These are phyloP conservation scores for Drosophila paracracens DNA, from an alignment of 2,888 invertebrate genomes.

Conservation along the genomic window DNA sequence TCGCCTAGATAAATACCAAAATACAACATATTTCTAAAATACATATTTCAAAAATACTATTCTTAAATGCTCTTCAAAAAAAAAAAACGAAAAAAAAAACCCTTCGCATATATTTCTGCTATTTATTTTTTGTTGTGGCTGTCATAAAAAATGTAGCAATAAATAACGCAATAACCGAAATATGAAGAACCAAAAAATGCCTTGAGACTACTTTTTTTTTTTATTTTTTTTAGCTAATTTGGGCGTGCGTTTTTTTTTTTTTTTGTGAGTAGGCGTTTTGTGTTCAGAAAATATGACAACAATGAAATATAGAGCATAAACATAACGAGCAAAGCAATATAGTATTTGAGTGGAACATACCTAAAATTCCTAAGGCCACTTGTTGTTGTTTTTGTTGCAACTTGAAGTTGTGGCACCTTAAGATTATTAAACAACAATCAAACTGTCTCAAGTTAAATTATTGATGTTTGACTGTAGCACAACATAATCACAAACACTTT, in stretches of 20 bases:
- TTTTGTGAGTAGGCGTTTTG: slow-evolving; percentile 46
- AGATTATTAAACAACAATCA: not conserved
- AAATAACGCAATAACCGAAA: slow-evolving; percentile 61
- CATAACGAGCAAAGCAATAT: slow-evolving; percentile 10
- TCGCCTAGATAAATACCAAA: slow-evolving; percentile 47
- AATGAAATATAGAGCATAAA: slow-evolving; percentile 53
- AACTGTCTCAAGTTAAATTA: not conserved
- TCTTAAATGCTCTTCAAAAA: slow-evolving; percentile 20
- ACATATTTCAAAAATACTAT: slow-evolving; percentile 13
- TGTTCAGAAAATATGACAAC: slow-evolving; percentile 60
- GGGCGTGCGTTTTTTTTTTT: slow-evolving; percentile 25
- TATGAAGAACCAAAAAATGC: slow-evolving; percentile 18
- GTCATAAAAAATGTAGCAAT: slow-evolving; percentile 78
- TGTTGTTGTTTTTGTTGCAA: slow-evolving; percentile 19
- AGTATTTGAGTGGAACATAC: slow-evolving; percentile 3
- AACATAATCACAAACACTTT: not conserved
- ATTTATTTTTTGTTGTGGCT: slow-evolving; percentile 57
- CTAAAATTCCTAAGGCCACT: slow-evolving; percentile 24
- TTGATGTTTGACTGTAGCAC: not conserved
- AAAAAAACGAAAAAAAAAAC: slow-evolving; percentile 22
- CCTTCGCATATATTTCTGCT: slow-evolving; percentile 40
- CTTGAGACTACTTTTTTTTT: slow-evolving; percentile 22
- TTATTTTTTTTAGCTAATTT: slow-evolving; percentile 45
- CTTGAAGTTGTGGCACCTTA: not conserved
- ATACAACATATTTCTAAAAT: slow-evolving; percentile 10